A percentile compares a stretch with the other conserved stretches of the same genome.
Conservation (phyloP, 1,140 invertebrate genomes). For the Anastrepha ludens region DNA sequence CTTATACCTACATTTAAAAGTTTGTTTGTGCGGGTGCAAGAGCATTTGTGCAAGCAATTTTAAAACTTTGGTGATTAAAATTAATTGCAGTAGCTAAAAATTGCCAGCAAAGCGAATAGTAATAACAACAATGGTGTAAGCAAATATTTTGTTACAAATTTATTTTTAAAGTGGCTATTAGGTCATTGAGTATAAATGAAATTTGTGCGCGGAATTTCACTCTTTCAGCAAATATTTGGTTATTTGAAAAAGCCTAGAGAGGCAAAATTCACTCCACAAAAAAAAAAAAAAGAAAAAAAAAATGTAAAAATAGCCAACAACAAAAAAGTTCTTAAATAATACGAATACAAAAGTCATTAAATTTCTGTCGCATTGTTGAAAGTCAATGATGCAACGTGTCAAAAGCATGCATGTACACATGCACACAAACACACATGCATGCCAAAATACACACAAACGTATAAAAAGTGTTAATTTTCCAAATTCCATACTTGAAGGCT, state of each 20-base stretch:
- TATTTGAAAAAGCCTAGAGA: not conserved
- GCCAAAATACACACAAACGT: not conserved
- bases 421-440: not conserved
- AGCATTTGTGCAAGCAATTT: constrained; percentile 26
- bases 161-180: not conserved
- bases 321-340: not conserved
- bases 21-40: not conserved
- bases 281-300: not conserved
- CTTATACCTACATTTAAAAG: not conserved
- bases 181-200: constrained; percentile 5
- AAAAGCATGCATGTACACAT: not conserved
- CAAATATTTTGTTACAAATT: not conserved
- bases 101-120: not conserved
- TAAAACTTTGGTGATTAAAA: constrained; percentile 47
- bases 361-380: constrained; percentile 11
- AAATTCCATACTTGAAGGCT: constrained; percentile 18
- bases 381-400: constrained; percentile 26
- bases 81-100: constrained; percentile 30
- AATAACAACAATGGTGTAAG: not conserved
- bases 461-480: not conserved
- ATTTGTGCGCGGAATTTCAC: not conserved
- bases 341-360: not conserved
- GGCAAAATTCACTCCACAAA: not conserved
- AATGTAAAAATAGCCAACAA: not conserved
- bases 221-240: constrained; percentile 4